phyloP scores from a whole-genome alignment of 2,113 vertebrate genomes.

The Oxyura jamaicensis region DNA sequence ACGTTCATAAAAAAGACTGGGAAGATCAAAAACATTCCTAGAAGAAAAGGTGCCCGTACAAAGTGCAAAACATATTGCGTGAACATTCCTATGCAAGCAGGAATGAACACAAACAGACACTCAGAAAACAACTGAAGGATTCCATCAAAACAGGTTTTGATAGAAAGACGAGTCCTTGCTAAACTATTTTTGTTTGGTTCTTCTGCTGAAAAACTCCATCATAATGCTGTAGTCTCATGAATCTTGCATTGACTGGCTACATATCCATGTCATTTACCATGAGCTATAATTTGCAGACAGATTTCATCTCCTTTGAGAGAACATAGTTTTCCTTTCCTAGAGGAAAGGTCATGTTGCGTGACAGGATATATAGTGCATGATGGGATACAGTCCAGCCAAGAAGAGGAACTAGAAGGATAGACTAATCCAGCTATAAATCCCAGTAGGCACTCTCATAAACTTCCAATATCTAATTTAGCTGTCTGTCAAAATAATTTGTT shows the following conservation, averaged over 20 bases:
- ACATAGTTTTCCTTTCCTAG: neutral
- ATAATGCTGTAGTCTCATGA: neutral
- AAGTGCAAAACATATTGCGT: neutral
- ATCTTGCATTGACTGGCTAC: neutral
- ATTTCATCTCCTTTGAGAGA: neutral
- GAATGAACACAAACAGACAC: neutral
- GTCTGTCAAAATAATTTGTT: neutral
- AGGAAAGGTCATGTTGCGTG: neutral
- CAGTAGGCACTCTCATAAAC: neutral
- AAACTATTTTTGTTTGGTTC: neutral
- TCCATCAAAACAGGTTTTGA: neutral
- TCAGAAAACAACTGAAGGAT: neutral
- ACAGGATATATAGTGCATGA: accelerated
- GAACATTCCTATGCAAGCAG: accelerated
- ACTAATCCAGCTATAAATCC: neutral
- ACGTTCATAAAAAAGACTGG: neutral
- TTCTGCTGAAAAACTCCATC: neutral
- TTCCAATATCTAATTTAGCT: neutral
- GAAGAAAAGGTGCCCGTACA: accelerated
- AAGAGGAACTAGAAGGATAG: neutral
- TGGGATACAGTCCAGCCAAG: neutral
- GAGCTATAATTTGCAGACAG: neutral
- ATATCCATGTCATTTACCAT: no score
- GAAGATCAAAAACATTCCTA: neutral
- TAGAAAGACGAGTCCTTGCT: neutral